These are phyloP conservation scores for Musca vetustissima DNA, from an alignment of 1,140 invertebrate species.

Conservation along the genomic window DNA sequence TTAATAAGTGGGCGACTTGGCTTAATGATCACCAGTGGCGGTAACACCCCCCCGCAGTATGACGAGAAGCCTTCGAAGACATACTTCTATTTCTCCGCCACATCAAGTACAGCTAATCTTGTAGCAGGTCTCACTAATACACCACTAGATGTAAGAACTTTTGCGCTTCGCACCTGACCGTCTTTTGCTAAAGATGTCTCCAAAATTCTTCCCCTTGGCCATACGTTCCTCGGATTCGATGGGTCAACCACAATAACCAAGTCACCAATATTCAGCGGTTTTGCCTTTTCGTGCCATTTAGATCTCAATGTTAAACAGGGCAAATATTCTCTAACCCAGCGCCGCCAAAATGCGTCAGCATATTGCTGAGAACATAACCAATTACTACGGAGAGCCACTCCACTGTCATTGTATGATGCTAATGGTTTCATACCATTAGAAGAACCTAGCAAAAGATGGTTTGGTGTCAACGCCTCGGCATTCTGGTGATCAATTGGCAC, in stretches of 20 bases:
- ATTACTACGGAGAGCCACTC: background rate
- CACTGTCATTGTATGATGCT: background rate
- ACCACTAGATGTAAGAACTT: background rate
- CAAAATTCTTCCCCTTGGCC: background rate
- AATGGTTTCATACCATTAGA: background rate
- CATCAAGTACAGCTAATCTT: slow-evolving; percentile 1
- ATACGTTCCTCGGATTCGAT: background rate
- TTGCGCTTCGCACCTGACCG: slow-evolving; percentile 24
- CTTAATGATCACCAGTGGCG: no score
- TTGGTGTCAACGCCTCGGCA: slow-evolving; percentile 5
- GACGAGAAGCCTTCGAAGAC: no score
- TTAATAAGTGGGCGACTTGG: no score
- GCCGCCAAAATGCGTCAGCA: slow-evolving; percentile 6
- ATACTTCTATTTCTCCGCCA: no score
- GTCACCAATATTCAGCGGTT: background rate
- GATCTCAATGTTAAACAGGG: background rate
- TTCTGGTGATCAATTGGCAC: background rate
- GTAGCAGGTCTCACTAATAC: slow-evolving; percentile 13
- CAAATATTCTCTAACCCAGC: slow-evolving; percentile 6
- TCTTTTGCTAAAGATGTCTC: background rate
- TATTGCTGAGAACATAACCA: background rate
- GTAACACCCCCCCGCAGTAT: no score
- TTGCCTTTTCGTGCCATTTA: background rate
- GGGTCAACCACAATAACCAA: slow-evolving; percentile 29
- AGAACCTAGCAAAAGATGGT: background rate